These are phyloP conservation scores for Uropetala carovei DNA, from an alignment of 2,888 invertebrate species.

Conservation along the genomic window DNA sequence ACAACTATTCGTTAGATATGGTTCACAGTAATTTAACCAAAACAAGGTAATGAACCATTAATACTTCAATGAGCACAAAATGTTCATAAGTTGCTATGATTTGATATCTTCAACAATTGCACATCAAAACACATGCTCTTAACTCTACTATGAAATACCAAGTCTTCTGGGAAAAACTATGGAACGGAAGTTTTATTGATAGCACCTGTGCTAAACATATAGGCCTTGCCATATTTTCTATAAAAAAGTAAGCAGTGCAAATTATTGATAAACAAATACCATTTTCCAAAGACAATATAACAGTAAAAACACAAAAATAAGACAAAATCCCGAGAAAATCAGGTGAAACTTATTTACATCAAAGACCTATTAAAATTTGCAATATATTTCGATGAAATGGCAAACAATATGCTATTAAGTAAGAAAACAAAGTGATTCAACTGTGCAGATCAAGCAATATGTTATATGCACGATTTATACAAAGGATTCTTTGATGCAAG, in stretches of 20 bases:
- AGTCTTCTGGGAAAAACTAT: not conserved
- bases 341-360: too few species aligned
- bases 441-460: not conserved
- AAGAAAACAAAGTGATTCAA: not conserved
- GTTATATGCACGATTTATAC: not conserved
- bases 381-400: too few species aligned
- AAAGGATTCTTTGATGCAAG: not conserved
- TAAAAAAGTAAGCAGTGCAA: too few species aligned
- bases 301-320: too few species aligned
- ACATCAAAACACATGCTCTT: not conserved
- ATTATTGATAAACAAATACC: too few species aligned
- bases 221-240: too few species aligned
- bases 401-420: not conserved
- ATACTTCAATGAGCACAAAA: not conserved
- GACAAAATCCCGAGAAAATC: too few species aligned
- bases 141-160: not conserved
- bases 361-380: too few species aligned
- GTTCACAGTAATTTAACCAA: not conserved
- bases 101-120: not conserved
- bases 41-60: not conserved
- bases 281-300: too few species aligned
- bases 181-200: too few species aligned
- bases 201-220: too few species aligned
- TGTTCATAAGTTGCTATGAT: not conserved
- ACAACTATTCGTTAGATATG: not conserved